Percentiles rank a stretch among this genome's conserved stretches.
phyloP scores from a whole-genome alignment of 2,113 vertebrate species.

The Myodes glareolus region DNA sequence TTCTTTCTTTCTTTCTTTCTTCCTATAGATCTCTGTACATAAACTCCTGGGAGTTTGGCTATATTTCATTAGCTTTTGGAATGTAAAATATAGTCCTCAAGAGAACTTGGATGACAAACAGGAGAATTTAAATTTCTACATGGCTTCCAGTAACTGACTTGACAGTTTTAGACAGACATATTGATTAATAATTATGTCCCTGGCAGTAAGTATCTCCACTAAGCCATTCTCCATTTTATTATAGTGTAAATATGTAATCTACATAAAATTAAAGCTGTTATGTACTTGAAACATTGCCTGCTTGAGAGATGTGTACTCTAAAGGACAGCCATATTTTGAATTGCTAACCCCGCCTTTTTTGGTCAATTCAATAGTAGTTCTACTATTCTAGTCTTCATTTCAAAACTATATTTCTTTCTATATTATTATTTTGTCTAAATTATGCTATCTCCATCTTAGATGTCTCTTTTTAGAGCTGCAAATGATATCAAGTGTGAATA shows the following conservation, averaged over 20 bases:
- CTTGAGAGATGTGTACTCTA: conserved; percentile 41
- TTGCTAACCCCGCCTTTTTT: neutral
- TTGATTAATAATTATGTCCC: conserved; percentile 73
- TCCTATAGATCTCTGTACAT: neutral
- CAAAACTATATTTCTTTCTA: neutral
- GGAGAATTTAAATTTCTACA: conserved; percentile 49
- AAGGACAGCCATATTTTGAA: conserved; percentile 34
- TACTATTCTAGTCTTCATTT: conserved; percentile 30
- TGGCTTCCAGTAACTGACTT: conserved; percentile 59
- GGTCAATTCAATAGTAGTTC: neutral
- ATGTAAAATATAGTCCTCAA: conserved; percentile 49
- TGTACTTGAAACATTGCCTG: conserved; percentile 51
- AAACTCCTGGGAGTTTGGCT: neutral
- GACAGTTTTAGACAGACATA: conserved; percentile 68
- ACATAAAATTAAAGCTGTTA: conserved; percentile 69
- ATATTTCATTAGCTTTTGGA: neutral
- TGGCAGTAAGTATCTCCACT: conserved; percentile 53
- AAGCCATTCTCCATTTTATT: conserved; percentile 70
- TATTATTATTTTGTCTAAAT: neutral
- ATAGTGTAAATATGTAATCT: conserved; percentile 71
- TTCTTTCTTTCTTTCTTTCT: neutral
- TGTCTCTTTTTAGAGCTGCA: conserved; percentile 26
- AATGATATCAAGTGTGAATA: conserved; percentile 59
- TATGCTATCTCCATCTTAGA: neutral
- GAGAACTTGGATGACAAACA: conserved; percentile 43